Base-by-base conservation (phyloP, 2,888 invertebrate genomes). In the Coelinius sp. region DNA sequence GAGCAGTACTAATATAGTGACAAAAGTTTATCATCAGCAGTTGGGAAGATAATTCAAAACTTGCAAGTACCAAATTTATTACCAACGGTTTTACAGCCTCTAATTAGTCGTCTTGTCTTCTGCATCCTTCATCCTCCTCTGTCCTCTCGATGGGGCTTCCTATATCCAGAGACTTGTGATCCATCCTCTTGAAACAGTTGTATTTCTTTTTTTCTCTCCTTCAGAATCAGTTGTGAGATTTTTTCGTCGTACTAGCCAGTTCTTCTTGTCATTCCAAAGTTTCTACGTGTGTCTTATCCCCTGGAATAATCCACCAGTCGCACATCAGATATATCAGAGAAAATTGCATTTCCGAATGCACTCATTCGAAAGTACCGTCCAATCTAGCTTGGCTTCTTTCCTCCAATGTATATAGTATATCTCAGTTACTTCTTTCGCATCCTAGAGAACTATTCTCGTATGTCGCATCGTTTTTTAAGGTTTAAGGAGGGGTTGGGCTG, bases 51-150 rank as follows among this genome's bases (percentile, higher is more conserved):
- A 75, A 71, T 75, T 76, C 70, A 65, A 44, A 59, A 59, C 35
- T 59, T 31, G 35, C 20, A 31, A 35, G 59, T 22, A 59, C 31
- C 31, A 70, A 75, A 66, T 65, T 76, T 68, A 77, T 79, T 79
- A 78, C 76, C 70, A 73, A 75, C 76, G 77, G 76, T 75, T 77
- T 53, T 59, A 68, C 67, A 79, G 73, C 70, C 76, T 77, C 75
- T 75, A 78, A 79, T 79, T 78, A 78, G 75, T 71, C 35, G 59
- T 31, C 31, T 59, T 59, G 59, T 31, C 31, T 59, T 7, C 59
- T 53, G 7, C 59, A 59, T 59, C 35, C 12, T 59, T 59, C 35
- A 10, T 59, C 35, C 49, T 63, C 38, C 49, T 52, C 52, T 44
- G 35, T 63, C 38, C 49, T 52, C 52, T 44, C 46, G 20, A 49